These are phyloP conservation scores for Lasiurus cinereus DNA, from an alignment of 2,113 vertebrate species.

Conservation along the genomic window DNA sequence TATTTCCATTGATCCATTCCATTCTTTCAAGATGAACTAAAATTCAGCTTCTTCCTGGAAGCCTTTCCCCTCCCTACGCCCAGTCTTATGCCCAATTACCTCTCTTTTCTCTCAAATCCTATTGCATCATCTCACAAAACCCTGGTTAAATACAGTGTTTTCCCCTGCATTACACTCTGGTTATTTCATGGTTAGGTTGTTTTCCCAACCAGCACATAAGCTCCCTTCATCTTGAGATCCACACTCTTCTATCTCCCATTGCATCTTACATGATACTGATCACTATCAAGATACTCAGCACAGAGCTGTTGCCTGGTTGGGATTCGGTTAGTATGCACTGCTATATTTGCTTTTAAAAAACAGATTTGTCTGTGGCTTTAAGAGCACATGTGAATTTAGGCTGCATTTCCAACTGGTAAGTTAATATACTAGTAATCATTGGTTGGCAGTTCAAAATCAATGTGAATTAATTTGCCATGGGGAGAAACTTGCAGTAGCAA, in stretches of 20 bases:
- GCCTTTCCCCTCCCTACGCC: background rate
- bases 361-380: background rate
- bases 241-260: background rate
- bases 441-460: slow-evolving; percentile 40
- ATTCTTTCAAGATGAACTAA: background rate
- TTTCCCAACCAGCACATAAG: background rate
- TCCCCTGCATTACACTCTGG: background rate
- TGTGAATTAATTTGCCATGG: slow-evolving; percentile 44
- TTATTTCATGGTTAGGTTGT: background rate
- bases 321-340: background rate
- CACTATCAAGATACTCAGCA: background rate
- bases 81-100: background rate
- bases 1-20: slow-evolving; percentile 14
- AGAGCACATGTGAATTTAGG: slow-evolving; percentile 14
- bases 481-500: slow-evolving; percentile 30
- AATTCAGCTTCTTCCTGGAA: background rate
- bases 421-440: slow-evolving; percentile 30
- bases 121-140: background rate
- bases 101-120: background rate
- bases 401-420: slow-evolving; percentile 54
- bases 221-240: background rate
- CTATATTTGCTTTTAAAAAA: slow-evolving; percentile 45
- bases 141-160: background rate
- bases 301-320: background rate
- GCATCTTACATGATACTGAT: background rate